Percentiles rank a stretch among this genome's conserved stretches.
These are phyloP conservation scores for Alviniconcha marisindica DNA, from an alignment of 1,140 invertebrate genomes.

Conservation along the genomic window DNA sequence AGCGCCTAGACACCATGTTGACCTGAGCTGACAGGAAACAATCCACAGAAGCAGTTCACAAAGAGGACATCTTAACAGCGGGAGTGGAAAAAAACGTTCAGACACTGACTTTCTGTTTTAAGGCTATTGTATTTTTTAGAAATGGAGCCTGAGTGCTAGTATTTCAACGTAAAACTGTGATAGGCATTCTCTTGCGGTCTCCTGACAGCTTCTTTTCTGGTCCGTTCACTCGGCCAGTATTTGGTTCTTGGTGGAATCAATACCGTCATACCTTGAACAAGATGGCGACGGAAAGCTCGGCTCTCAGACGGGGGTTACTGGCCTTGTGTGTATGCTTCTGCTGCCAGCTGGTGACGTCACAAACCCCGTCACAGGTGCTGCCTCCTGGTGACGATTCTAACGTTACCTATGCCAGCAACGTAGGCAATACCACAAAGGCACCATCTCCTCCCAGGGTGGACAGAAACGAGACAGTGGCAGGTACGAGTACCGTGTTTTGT, in stretches of 20 bases:
- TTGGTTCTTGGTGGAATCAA: background rate
- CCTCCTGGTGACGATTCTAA: background rate
- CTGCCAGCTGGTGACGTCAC: background rate
- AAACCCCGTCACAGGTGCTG: background rate
- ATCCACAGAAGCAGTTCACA: no score
- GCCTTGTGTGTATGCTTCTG: background rate
- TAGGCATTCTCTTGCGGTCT: no score
- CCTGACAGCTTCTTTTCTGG: no score
- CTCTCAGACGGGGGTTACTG: background rate
- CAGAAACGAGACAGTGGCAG: background rate
- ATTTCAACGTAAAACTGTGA: background rate
- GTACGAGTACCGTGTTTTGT: background rate
- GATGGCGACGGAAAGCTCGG: background rate
- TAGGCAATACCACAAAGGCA: background rate
- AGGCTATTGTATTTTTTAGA: no score
- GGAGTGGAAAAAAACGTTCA: no score
- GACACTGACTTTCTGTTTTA: no score
- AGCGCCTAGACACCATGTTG: no score
- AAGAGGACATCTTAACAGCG: no score
- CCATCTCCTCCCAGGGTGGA: background rate
- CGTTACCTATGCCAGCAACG: conserved; percentile 5
- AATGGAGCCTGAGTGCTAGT: background rate
- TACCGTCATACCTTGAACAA: background rate
- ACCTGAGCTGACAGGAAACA: no score
- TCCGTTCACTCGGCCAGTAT: background rate